These are phyloP conservation scores for Cosmopolites sordidus DNA, from an alignment of 2,888 invertebrate species.

Conservation along the genomic window DNA sequence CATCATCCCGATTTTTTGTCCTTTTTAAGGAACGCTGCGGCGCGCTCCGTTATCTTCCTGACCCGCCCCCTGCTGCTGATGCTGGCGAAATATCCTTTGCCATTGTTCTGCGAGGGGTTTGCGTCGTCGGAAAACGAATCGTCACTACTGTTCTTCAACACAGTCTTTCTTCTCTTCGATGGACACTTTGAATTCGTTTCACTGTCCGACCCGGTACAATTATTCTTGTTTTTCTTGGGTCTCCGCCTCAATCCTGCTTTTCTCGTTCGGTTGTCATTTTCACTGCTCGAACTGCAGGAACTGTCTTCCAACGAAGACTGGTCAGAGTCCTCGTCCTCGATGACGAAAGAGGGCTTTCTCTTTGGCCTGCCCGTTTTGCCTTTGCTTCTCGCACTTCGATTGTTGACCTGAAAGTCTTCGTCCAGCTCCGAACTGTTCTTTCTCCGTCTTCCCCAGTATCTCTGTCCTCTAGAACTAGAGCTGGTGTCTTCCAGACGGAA, in stretches of 20 bases:
- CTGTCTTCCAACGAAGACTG: neutral
- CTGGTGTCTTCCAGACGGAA: conserved; percentile 12
- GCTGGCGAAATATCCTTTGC: conserved; percentile 40
- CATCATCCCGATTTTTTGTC: conserved; percentile 28
- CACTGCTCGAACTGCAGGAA: neutral
- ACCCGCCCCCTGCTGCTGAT: conserved; percentile 81
- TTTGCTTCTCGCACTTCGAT: conserved; percentile 30
- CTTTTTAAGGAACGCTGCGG: conserved; percentile 55
- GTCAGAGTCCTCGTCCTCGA: conserved; percentile 33
- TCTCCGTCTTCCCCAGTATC: conserved; percentile 1
- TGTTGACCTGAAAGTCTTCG: conserved; percentile 28
- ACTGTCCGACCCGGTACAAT: conserved; percentile 32
- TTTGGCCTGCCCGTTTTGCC: conserved; percentile 27
- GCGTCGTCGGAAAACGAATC: conserved; percentile 23
- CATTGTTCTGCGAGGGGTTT: conserved; percentile 9
- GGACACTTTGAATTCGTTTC: conserved; percentile 27
- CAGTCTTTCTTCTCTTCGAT: conserved; percentile 38
- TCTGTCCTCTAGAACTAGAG: conserved; percentile 10
- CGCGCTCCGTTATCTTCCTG: conserved; percentile 76
- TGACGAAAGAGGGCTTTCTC: conserved; percentile 23
- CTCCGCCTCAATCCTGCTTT: conserved; percentile 28
- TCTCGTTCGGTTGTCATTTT: conserved; percentile 4
- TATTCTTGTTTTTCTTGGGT: conserved; percentile 31
- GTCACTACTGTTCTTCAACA: conserved; percentile 33
- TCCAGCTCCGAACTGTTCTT: conserved; percentile 20